Evolutionary conservation across 2,797 vertebrate genomes (phyloP).

Genomic region (Dendrocincla fuliginosa): DNA sequence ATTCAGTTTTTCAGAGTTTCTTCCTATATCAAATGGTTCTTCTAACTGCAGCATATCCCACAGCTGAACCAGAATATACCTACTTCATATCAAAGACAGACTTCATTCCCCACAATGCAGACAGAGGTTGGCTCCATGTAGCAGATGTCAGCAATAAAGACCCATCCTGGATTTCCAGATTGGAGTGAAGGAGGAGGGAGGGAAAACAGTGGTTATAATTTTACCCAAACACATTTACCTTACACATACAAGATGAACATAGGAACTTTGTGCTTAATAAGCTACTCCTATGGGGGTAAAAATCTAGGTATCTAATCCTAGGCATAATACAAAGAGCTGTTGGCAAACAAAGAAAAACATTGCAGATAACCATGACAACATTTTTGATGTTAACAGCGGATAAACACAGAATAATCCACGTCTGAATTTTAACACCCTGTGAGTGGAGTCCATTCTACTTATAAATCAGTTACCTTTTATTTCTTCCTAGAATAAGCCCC

Average conservation of each 20-base stretch:
- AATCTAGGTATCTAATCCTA: not conserved
- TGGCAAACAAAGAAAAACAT: not conserved
- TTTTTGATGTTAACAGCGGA: not conserved
- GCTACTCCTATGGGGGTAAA: not conserved
- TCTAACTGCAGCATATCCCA: not conserved
- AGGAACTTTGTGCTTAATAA: not conserved
- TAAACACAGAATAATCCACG: not conserved
- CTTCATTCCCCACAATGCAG: slow-evolving; percentile 99
- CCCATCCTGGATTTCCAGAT: slow-evolving; percentile 84
- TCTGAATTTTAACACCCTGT: not conserved
- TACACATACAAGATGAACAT: not conserved
- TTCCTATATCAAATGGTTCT: not conserved
- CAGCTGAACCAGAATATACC: slow-evolving; percentile 61
- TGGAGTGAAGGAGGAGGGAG: not conserved
- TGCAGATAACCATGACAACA: not conserved
- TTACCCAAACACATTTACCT: not conserved
- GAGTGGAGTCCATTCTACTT: not conserved
- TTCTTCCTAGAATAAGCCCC: not conserved
- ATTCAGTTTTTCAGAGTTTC: not conserved
- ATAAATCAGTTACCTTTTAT: not conserved
- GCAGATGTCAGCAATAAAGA: slow-evolving; percentile 95
- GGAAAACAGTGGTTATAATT: not conserved
- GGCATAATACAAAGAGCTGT: not conserved
- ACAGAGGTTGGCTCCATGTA: slow-evolving; percentile 96
- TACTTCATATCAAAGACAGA: slow-evolving; percentile 99